Evolutionary conservation across 2,888 invertebrate genomes (phyloP).

Genomic region (Brenthis daphne): DNA sequence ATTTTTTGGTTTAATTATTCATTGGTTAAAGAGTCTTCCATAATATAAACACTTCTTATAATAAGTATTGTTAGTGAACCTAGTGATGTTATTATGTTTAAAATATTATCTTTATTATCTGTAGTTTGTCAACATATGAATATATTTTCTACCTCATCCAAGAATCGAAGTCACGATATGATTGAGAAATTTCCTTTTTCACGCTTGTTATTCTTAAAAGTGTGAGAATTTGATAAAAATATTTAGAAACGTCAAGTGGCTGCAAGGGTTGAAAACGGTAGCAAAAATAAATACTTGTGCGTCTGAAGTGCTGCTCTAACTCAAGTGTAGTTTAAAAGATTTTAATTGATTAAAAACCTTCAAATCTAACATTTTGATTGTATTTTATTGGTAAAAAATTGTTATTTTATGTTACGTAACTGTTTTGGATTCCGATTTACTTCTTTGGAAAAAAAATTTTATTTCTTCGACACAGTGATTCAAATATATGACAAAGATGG

Average conservation of each 20-base stretch:
- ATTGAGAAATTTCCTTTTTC: background rate
- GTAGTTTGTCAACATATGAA: background rate
- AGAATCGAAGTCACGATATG: background rate
- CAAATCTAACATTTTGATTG: background rate
- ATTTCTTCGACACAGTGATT: too few relatives aligned
- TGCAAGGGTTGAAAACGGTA: slow-evolving; percentile 49
- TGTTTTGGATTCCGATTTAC: background rate
- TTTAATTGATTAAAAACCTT: slow-evolving; percentile 24
- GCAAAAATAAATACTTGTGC: slow-evolving; percentile 53
- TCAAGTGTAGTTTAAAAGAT: slow-evolving; percentile 27
- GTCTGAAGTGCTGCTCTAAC: slow-evolving; percentile 55
- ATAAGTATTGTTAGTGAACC: too few relatives aligned
- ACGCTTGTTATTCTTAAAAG: background rate
- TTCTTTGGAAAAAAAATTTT: background rate
- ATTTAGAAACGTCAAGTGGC: slow-evolving; percentile 26
- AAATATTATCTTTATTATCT: background rate
- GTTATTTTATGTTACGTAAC: background rate
- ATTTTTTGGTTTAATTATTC: background rate
- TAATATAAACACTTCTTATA: too few relatives aligned
- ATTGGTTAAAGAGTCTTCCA: too few relatives aligned
- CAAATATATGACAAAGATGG: too few relatives aligned
- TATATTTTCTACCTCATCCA: too few relatives aligned
- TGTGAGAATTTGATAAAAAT: slow-evolving; percentile 16
- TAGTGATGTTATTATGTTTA: too few relatives aligned
- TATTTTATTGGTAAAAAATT: background rate